These are phyloP conservation scores for Lepeophtheirus nordmannii DNA, from an alignment of 2,888 invertebrate genomes.

Conservation along the genomic window DNA sequence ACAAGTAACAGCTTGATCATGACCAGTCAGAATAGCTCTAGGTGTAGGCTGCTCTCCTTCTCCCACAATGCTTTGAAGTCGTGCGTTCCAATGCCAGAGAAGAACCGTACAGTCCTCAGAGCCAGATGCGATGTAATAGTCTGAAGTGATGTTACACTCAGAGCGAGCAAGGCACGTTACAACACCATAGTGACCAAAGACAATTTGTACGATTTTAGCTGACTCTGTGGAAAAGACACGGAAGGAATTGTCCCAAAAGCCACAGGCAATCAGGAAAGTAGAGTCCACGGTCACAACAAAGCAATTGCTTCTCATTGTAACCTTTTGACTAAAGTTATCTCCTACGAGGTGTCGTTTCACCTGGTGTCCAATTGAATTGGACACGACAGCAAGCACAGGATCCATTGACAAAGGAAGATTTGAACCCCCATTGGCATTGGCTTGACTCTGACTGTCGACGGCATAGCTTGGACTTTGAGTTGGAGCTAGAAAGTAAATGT, in stretches of 20 bases:
- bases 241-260: conserved; percentile 99
- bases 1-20: conserved; percentile 86
- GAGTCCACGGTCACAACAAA: conserved; percentile 97
- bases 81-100: conserved; percentile 95
- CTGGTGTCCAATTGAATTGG: conserved; percentile 33
- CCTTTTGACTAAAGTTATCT: conserved; percentile 93
- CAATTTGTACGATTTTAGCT: conserved; percentile 95
- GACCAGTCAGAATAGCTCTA: conserved; percentile 88
- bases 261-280: conserved; percentile 85
- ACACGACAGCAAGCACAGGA: conserved; percentile 62
- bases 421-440: conserved; percentile 46
- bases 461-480: conserved; percentile 64
- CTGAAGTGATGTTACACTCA: conserved; percentile 96
- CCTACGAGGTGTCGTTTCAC: conserved; percentile 68
- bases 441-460: conserved; percentile 44
- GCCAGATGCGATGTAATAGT: conserved; percentile 96
- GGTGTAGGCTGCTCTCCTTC: conserved; percentile 92
- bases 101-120: conserved; percentile 95
- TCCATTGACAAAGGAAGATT: conserved; percentile 87
- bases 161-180: conserved; percentile 81
- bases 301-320: conserved; percentile 80
- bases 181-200: conserved; percentile 96
- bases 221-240: conserved; percentile 77
- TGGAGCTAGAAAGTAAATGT: conserved; percentile 39
- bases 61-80: conserved; percentile 86